phyloP scores from a whole-genome alignment of 2,888 invertebrate species.

The Patella caerulea region DNA sequence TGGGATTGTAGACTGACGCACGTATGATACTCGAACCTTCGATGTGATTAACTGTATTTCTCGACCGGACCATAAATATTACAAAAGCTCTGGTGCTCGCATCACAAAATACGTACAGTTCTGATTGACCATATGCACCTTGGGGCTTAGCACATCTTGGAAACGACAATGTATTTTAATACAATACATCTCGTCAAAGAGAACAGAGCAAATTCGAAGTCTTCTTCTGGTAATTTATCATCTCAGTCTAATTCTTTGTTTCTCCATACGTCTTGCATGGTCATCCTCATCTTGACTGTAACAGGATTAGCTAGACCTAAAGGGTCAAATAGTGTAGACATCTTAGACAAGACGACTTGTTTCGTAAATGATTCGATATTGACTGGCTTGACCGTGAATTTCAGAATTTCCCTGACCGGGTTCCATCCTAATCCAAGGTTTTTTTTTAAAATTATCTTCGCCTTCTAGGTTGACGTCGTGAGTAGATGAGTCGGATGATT shows the following conservation, averaged over 20 bases:
- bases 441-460: not conserved
- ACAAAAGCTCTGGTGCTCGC: slow-evolving; percentile 7
- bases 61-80: not conserved
- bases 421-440: slow-evolving; percentile 17
- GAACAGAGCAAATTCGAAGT: slow-evolving; percentile 2
- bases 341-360: slow-evolving; percentile 3
- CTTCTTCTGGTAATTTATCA: slow-evolving; percentile 8
- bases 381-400: slow-evolving; percentile 3
- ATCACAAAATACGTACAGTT: slow-evolving; percentile 13
- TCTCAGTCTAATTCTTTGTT: slow-evolving; percentile 15
- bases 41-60: slow-evolving; percentile 5
- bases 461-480: not conserved
- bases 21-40: slow-evolving; percentile 16
- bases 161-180: not conserved
- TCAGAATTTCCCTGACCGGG: not conserved
- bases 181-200: slow-evolving; percentile 2
- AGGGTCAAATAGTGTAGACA: slow-evolving; percentile 16
- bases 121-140: not conserved
- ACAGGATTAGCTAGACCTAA: slow-evolving; percentile 4
- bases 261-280: slow-evolving; percentile 21
- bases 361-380: not conserved
- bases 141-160: slow-evolving; percentile 11
- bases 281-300: slow-evolving; percentile 14
- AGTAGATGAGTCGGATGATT: not conserved
- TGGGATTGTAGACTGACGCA: slow-evolving; percentile 16